Percentiles rank a stretch among this genome's conserved stretches.
Conservation (phyloP, 1,140 invertebrate species). For the Samia ricini region DNA sequence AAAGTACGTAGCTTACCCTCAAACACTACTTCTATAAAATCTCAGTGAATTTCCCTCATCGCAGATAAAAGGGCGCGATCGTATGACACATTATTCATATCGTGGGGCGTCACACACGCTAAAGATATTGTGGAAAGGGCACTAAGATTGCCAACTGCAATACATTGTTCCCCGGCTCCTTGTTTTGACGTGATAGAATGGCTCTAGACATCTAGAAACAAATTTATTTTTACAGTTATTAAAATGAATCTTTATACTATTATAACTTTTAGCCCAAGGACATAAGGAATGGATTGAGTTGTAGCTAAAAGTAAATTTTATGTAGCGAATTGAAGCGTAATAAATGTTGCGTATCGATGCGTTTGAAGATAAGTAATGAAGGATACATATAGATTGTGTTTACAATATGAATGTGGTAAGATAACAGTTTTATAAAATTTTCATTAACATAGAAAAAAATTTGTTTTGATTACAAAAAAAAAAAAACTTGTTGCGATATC, state of each 20-base stretch:
- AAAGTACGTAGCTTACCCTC: background rate
- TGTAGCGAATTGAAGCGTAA: slow-evolving; percentile 40
- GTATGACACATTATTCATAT: slow-evolving; percentile 74
- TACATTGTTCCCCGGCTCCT: slow-evolving; percentile 64
- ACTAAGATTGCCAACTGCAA: slow-evolving; percentile 74
- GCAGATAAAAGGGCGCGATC: slow-evolving; percentile 64
- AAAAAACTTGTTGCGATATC: too few species aligned
- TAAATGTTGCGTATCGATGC: slow-evolving; percentile 75
- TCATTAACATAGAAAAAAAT: background rate
- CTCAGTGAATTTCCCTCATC: slow-evolving; percentile 32
- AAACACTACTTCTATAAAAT: slow-evolving; percentile 27
- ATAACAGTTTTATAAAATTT: slow-evolving; percentile 32
- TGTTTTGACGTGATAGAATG: slow-evolving; percentile 72
- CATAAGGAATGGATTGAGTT: slow-evolving; percentile 14
- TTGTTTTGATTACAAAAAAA: background rate
- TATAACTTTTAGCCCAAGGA: slow-evolving; percentile 22
- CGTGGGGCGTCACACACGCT: slow-evolving; percentile 64
- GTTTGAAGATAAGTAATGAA: slow-evolving; percentile 74
- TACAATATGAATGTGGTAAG: slow-evolving; percentile 39
- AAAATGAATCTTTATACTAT: background rate
- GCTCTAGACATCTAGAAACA: slow-evolving; percentile 50
- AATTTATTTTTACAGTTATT: slow-evolving; percentile 26
- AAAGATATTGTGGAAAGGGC: slow-evolving; percentile 74
- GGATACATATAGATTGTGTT: slow-evolving; percentile 50
- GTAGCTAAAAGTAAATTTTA: slow-evolving; percentile 16